A percentile compares a stretch with the other conserved stretches of the same genome.
These are phyloP conservation scores for Chrysina gloriosa DNA, from an alignment of 2,888 invertebrate species.

Conservation along the genomic window DNA sequence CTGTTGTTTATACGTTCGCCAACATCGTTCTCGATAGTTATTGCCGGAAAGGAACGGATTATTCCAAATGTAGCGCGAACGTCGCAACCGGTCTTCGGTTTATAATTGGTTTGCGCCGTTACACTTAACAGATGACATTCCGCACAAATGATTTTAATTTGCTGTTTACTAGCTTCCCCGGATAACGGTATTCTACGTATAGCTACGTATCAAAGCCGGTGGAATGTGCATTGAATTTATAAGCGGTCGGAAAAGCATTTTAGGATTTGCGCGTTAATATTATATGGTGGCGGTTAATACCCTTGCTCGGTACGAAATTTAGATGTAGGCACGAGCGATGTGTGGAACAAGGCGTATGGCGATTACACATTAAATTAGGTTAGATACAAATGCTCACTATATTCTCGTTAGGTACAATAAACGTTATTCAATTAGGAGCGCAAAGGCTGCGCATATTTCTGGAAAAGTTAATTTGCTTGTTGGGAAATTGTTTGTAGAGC, in stretches of 20 bases:
- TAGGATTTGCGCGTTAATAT: conserved; percentile 16
- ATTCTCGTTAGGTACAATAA: background rate
- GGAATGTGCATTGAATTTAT: conserved; percentile 24
- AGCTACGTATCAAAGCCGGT: background rate
- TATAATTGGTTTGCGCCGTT: conserved; percentile 18
- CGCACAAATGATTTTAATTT: conserved; percentile 18
- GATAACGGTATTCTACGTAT: background rate
- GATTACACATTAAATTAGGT: conserved; percentile 5
- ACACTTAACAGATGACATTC: conserved; percentile 12
- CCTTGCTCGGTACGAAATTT: background rate
- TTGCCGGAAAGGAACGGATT: background rate
- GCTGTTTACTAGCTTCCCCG: conserved; percentile 3
- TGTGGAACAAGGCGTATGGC: background rate
- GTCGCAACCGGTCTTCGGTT: background rate
- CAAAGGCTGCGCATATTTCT: background rate
- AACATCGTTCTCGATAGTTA: background rate
- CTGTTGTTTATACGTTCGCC: background rate
- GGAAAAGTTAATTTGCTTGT: background rate
- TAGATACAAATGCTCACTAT: background rate
- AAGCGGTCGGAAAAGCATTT: background rate
- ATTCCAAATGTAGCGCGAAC: background rate
- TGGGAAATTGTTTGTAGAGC: no score
- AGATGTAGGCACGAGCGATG: background rate
- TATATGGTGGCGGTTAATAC: background rate
- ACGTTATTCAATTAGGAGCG: background rate